These are phyloP conservation scores for Ameiurus melas DNA, from an alignment of 2,113 vertebrate species.

Conservation along the genomic window DNA sequence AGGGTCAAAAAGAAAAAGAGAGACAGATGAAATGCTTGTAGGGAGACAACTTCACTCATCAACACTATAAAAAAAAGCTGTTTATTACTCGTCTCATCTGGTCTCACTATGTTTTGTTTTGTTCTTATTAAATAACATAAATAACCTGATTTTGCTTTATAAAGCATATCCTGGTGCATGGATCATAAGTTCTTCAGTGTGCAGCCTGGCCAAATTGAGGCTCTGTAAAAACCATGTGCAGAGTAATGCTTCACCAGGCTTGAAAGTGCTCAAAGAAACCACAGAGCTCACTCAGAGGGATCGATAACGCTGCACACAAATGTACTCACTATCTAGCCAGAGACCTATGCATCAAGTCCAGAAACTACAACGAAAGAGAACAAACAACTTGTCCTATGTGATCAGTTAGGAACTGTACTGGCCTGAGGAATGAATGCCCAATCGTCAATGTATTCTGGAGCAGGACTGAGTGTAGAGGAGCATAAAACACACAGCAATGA, in stretches of 20 bases:
- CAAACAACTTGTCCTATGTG: conserved; percentile 38
- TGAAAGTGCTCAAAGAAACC: conserved; percentile 39
- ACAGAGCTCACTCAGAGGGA: conserved; percentile 37
- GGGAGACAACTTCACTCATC: neutral
- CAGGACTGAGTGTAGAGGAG: conserved; percentile 6
- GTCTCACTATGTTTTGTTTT: too few species aligned
- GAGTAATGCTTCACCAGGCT: conserved; percentile 24
- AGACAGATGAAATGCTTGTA: neutral
- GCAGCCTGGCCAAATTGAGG: conserved; percentile 17
- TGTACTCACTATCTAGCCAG: neutral
- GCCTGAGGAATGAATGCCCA: neutral
- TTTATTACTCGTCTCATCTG: too few species aligned
- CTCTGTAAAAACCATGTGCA: conserved; percentile 4
- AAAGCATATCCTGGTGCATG: neutral
- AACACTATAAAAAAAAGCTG: neutral
- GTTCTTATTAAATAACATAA: too few species aligned
- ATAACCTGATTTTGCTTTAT: neutral
- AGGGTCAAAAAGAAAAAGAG: neutral
- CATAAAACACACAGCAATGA: neutral
- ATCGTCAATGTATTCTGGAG: conserved; percentile 11
- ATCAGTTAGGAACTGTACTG: conserved; percentile 13
- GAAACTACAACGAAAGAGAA: conserved; percentile 14
- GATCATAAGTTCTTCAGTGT: neutral
- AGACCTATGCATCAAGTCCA: conserved; percentile 30
- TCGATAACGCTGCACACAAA: conserved; percentile 38